Evolutionary conservation across 2,113 vertebrate genomes (phyloP), one percentile per base, ranked within the genome.

Genomic region (Oenanthe melanoleuca): DNA sequence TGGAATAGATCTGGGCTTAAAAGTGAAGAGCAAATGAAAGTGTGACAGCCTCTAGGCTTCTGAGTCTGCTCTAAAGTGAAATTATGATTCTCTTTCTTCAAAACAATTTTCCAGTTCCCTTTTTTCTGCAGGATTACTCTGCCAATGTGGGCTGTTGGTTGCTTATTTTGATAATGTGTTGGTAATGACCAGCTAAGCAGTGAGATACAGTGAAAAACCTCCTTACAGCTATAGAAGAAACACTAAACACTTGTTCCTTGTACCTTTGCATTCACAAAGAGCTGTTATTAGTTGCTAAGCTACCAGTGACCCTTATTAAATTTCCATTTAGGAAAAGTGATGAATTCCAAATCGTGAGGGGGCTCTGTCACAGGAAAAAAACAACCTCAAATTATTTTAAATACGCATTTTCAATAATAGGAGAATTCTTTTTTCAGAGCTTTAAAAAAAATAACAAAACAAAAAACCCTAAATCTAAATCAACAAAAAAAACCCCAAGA

Each of bases 261-360:
- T 77, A 78, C 78, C 90, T 92, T 38, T 66, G 80, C 63, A 8
- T 83, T 75, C 67, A 38, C 33, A 63, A 86, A 86, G 45, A 95
- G 84, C 87, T 88, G 83, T 87, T 93, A 91, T 71, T 93, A 95
- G 97, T 97, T 97, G 96, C 97, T 82, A 96, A 90, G 96, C 86
- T 97, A 97, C 97, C 66, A 38, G 71, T 95, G 95, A 94, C 94
- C 93, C 81, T 89, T 91, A 71, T 83, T 91, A 89, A 80, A 85
- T 80, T 95, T 90, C 94, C 73, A 60, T 71, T 92, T 82, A 71
- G 78, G 16, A 87, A 66, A 90, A 81, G 65, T 33, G 75, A 52
- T 72, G 56, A 56, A 80, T 85, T 85, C 49, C n/a, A 40, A 91
- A 69, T 59, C 34, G 7, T 8, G 11, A 69, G 8, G 31, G 57